These are phyloP conservation scores for Phyto melanocephala DNA, from an alignment of 2,888 invertebrate species.

Conservation along the genomic window DNA sequence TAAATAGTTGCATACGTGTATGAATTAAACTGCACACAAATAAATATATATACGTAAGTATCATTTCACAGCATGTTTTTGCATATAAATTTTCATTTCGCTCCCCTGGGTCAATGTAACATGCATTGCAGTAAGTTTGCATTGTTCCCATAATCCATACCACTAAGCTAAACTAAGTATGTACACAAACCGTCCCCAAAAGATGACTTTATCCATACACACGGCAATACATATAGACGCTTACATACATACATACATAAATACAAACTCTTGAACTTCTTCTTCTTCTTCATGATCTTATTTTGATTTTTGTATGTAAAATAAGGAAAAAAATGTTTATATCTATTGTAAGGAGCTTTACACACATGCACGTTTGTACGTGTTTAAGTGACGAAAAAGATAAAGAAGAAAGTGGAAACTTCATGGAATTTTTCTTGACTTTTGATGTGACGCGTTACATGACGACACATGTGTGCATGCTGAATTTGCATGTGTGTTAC, in stretches of 20 bases:
- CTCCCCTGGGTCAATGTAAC: conserved; percentile 60
- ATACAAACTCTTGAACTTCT: conserved; percentile 53
- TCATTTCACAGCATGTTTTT: conserved; percentile 54
- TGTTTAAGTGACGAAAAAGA: conserved; percentile 57
- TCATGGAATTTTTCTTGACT: conserved; percentile 58
- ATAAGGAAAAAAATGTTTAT: neutral
- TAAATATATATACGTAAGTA: conserved; percentile 49
- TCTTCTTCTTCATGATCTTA: conserved; percentile 41
- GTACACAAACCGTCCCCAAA: neutral
- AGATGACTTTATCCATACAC: conserved; percentile 20
- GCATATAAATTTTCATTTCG: conserved; percentile 55
- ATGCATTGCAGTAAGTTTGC: conserved; percentile 37
- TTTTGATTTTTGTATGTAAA: conserved; percentile 43
- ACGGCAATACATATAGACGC: neutral
- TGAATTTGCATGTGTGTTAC: conserved; percentile 30
- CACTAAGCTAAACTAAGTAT: neutral
- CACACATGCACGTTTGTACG: conserved; percentile 53
- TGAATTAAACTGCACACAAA: conserved; percentile 26
- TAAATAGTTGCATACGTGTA: conserved; percentile 46
- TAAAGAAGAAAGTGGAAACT: conserved; percentile 53
- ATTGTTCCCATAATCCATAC: conserved; percentile 10
- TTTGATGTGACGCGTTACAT: conserved; percentile 58
- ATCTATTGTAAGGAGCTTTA: conserved; percentile 25
- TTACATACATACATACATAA: neutral
- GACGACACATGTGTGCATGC: conserved; percentile 41